phyloP scores from a whole-genome alignment of 2,113 vertebrate genomes.

The Arvicanthis niloticus region DNA sequence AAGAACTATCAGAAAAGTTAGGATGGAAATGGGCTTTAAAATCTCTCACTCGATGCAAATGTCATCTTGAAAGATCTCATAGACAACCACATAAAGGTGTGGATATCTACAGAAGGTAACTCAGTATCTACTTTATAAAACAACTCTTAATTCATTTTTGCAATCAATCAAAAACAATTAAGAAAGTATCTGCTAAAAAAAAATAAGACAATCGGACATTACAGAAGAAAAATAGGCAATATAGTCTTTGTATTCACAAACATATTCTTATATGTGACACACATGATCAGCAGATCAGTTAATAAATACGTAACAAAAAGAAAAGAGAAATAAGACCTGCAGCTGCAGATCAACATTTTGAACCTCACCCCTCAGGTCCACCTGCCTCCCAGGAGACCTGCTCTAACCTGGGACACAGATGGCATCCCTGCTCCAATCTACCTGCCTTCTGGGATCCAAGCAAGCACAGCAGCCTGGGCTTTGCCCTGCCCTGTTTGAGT shows the following conservation, averaged over 20 bases:
- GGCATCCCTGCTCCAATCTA: too few species aligned
- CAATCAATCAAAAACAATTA: not conserved
- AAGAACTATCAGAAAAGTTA: not conserved
- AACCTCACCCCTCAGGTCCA: too few species aligned
- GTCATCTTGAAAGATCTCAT: not conserved
- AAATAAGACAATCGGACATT: not conserved
- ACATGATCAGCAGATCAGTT: not conserved
- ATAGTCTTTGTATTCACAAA: not conserved
- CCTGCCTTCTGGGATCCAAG: too few species aligned
- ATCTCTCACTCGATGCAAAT: not conserved
- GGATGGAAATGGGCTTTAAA: not conserved
- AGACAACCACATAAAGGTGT: not conserved
- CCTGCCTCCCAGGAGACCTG: too few species aligned
- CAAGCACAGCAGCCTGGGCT: too few species aligned
- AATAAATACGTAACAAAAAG: not conserved
- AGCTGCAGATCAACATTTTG: too few species aligned
- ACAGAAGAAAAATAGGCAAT: not conserved
- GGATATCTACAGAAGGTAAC: not conserved
- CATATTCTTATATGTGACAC: not conserved
- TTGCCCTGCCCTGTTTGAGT: too few species aligned
- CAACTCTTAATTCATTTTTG: not conserved
- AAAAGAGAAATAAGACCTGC: not conserved
- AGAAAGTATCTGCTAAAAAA: not conserved
- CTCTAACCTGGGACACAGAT: too few species aligned
- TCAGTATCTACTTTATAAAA: not conserved